Evolutionary conservation across 2,113 vertebrate genomes (phyloP), one percentile per base, ranked within the genome.

Genomic region (Platichthys stellatus): DNA sequence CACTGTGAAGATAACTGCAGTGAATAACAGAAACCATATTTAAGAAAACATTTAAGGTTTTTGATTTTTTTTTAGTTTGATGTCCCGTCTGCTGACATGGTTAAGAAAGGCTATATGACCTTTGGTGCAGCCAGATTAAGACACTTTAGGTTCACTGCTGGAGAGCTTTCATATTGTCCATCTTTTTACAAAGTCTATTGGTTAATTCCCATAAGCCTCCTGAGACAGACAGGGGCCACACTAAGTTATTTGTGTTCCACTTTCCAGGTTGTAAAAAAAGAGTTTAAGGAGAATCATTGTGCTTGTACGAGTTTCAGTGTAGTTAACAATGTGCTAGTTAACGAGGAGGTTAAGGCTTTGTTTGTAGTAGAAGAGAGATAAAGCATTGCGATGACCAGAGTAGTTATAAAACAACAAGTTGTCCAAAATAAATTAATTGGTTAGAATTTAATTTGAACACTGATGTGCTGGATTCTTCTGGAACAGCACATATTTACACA

Each of bases 361-460:
- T 31, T 31, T 7, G 31, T 31, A 31, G 28, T 28, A 12, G 15
- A 26, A 38, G 31, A 61, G 15, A 17, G 17, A 62, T 49, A 8
- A 47, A 63, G 14, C 38, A 43, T 58, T 58, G 57, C 24, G 0
- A 24, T 61, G 31, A 62, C 26, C 61, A 60, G 35, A 2, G 38
- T 63, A 38, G 15, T 9, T 17, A 54, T 3, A 54, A n/a, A n/a
- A 54, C n/a, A 54, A 54, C 47, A 7, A 20, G 47, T 17, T 49
- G 47, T 49, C 47, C 58, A 18, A 2, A 49, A 74, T 21, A 78
- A 56, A 40, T 63, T 24, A 63, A 61, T 72, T 71, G 40, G 56
- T 43, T 12, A 43, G 26, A 78, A 56, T 23, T 60, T 31, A 60
- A 61, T 72, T 71, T 26, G 45, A 57, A 15, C 57, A 14, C 26